phyloP scores from a whole-genome alignment of 2,113 vertebrate genomes.

The Labrus mixtus region DNA sequence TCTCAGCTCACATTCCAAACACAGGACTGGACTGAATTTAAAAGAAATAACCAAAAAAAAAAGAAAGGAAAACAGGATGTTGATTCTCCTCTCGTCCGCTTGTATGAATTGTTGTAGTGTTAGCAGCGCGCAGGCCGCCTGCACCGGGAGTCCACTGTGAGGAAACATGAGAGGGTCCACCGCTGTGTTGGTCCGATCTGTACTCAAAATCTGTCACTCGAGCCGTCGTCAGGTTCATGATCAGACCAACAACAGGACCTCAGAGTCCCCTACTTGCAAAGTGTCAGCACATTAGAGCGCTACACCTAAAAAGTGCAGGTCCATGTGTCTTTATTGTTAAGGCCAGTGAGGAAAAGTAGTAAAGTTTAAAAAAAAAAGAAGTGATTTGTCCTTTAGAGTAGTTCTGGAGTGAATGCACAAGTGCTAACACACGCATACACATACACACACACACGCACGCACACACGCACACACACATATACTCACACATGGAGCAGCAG shows the following conservation, averaged over 20 bases:
- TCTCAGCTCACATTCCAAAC: conserved; percentile 72
- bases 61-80: conserved; percentile 46
- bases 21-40: conserved; percentile 71
- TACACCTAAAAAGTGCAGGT: conserved; percentile 36
- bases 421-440: conserved; percentile 61
- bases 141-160: conserved; percentile 41
- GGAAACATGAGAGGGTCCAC: conserved; percentile 23
- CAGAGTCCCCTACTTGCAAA: conserved; percentile 40
- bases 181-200: conserved; percentile 27
- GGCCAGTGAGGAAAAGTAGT: conserved; percentile 75
- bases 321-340: conserved; percentile 67
- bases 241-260: conserved; percentile 13
- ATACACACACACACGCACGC: conserved; percentile 32
- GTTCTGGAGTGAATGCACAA: conserved; percentile 82
- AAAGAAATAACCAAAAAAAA: conserved; percentile 50
- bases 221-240: conserved; percentile 38
- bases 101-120: conserved; percentile 50
- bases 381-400: conserved; percentile 84
- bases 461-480: conserved; percentile 39
- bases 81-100: conserved; percentile 43
- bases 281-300: conserved; percentile 41
- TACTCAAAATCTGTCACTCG: conserved; percentile 17
- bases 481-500: conserved; percentile 54
- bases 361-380: conserved; percentile 59
- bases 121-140: conserved; percentile 53